Evolutionary conservation across 1,140 invertebrate species (phyloP).

Genomic region (Metopolophium dirhodum): DNA sequence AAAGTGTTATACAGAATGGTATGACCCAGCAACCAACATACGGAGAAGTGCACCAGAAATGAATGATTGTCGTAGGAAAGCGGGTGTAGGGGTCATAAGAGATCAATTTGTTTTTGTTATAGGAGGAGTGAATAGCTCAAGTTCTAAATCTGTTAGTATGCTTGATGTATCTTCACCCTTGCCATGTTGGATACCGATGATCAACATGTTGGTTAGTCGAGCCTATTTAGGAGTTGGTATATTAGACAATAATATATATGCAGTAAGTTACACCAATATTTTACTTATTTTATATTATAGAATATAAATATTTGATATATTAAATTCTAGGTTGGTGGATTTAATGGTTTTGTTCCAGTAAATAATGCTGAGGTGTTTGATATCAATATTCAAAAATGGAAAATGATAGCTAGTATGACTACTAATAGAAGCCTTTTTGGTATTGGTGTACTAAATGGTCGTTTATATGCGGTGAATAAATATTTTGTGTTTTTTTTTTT

Average conservation of each 20-base stretch:
- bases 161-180: not conserved
- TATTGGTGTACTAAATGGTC: conserved; percentile 76
- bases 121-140: not conserved
- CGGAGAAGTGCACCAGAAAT: conserved; percentile 81
- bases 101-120: conserved; percentile 76
- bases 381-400: not conserved
- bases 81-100: conserved; percentile 80
- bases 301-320: conserved; percentile 68
- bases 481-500: conserved; percentile 29
- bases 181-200: not conserved
- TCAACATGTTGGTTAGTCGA: not conserved
- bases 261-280: not conserved
- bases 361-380: not conserved
- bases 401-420: conserved; percentile 71
- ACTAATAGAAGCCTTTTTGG: conserved; percentile 91
- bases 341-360: conserved; percentile 65
- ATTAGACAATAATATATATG: not conserved
- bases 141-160: not conserved
- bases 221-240: not conserved
- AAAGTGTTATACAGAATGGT: conserved; percentile 89
- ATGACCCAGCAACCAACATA: conserved; percentile 82
- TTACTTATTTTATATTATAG: conserved; percentile 62
- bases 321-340: not conserved
- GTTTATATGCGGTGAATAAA: conserved; percentile 63
- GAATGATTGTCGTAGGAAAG: conserved; percentile 74